Base-by-base conservation (phyloP, 2,113 vertebrate genomes). In the Cyanoderma ruficeps region DNA sequence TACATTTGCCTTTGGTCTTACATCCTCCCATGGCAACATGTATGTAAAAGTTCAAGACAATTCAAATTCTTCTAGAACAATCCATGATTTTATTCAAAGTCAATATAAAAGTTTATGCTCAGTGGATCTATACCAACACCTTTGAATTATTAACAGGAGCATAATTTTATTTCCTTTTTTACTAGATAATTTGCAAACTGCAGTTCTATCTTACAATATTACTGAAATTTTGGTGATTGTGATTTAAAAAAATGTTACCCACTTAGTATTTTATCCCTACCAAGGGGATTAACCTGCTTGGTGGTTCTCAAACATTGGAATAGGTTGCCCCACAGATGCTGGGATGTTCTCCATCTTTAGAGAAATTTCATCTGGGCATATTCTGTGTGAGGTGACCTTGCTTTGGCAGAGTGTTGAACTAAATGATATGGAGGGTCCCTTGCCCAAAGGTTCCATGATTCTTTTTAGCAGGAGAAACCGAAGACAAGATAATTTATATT, bases 161-260 rank as follows among this genome's bases (percentile, higher is more conserved):
- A 23, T 55, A 5, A 19, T 84, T 55, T 64, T 8, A 15, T 55
- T 72, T 64, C 28, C 33, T 64, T 72, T 71, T 39, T 39, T 39
- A 28, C 22, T 47, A 23, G 49, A 22, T 19, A 39, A 33, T 19
- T 23, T 64, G 6, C n/a, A 23, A 41, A 56, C 15, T 39, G 23
- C 12, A n/a, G 28, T 39, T 55, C 8, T 19, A 7, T 39, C 41
- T 47, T 47, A 18, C 11, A 55, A 5, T 0, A 0, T 47, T 33
- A 33, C n/a, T 47, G 69, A 55, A 55, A 46, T 47, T 39, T 23
- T n/a, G 18, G 15, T 56, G 39, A 19, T 13, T 39, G n/a, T 27
- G n/a, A 28, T 39, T 19, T 55, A 8, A 64, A 63, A 63, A 39
- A n/a, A 12, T 64, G 49, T 47, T 47, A 6, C 59, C 69, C 41